Evolutionary conservation across 2,113 vertebrate genomes (phyloP).

Genomic region (Strigops habroptila): DNA sequence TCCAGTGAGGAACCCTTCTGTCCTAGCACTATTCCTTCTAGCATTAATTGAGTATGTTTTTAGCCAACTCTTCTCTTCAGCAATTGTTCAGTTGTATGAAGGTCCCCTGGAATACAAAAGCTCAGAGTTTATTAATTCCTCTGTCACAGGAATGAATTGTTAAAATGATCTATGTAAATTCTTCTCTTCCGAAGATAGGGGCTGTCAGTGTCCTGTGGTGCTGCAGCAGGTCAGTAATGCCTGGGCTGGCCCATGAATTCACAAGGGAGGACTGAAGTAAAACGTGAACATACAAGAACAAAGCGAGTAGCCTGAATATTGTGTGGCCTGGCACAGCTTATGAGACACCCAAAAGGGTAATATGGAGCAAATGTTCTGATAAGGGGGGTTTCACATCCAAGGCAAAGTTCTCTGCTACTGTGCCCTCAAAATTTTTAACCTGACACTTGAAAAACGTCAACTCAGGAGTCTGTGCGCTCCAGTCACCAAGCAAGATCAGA

Average conservation of each 20-base stretch:
- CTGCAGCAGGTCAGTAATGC: neutral
- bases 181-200: neutral
- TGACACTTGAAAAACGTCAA: neutral
- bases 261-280: neutral
- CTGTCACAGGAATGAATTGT: neutral
- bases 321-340: neutral
- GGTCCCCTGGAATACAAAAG: neutral
- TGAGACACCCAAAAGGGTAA: neutral
- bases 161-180: neutral
- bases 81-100: neutral
- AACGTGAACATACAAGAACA: rapidly evolving
- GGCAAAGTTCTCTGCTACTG: neutral
- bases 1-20: neutral
- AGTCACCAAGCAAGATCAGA: neutral
- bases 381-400: neutral
- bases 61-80: neutral
- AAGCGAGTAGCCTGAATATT: neutral
- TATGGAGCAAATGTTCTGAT: too few relatives aligned
- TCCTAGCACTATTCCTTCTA: neutral
- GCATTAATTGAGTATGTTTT: neutral
- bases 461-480: neutral
- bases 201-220: neutral
- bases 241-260: neutral
- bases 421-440: neutral
- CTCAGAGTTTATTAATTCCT: neutral